Percentiles rank a stretch among this genome's conserved stretches.
phyloP scores from a whole-genome alignment of 1,140 invertebrate species.

The Drosophila mojavensis region DNA sequence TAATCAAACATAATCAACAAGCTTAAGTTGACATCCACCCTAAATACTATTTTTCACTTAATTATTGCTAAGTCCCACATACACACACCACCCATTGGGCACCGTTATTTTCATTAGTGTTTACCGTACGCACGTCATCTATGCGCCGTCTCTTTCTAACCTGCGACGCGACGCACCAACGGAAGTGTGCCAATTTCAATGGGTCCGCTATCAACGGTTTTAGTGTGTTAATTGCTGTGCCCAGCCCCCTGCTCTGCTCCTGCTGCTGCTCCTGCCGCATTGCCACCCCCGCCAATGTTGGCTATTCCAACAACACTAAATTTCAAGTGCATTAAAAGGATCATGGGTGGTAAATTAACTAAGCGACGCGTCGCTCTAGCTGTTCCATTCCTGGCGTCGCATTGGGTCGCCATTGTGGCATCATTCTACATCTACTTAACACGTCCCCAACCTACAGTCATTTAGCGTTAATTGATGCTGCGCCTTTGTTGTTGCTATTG shows the following conservation, averaged over 20 bases:
- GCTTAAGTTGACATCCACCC: constrained; percentile 65
- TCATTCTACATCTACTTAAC: constrained; percentile 29
- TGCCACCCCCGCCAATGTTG: constrained; percentile 10
- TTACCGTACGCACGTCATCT: constrained; percentile 60
- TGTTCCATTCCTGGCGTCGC: constrained; percentile 33
- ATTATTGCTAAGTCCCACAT: constrained; percentile 70
- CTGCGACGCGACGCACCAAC: constrained; percentile 15
- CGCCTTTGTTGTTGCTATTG: constrained; percentile 52
- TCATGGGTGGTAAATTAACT: constrained; percentile 82
- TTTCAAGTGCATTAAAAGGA: constrained; percentile 81
- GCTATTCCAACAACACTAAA: constrained; percentile 52
- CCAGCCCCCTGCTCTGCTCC: not conserved
- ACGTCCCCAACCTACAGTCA: constrained; percentile 38
- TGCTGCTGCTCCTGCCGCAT: not conserved
- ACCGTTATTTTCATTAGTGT: constrained; percentile 75
- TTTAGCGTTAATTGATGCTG: constrained; percentile 75
- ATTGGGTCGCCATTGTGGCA: constrained; percentile 28
- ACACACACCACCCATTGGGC: constrained; percentile 55
- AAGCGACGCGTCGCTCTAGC: constrained; percentile 53
- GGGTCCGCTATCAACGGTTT: constrained; percentile 47
- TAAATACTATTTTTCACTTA: constrained; percentile 75
- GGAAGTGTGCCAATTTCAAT: constrained; percentile 73
- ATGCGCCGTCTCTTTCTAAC: constrained; percentile 35
- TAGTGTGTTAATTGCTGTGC: constrained; percentile 73
- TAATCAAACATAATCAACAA: constrained; percentile 79